phyloP scores from a whole-genome alignment of 2,797 vertebrate species.

The Dendrocincla tyrannina region DNA sequence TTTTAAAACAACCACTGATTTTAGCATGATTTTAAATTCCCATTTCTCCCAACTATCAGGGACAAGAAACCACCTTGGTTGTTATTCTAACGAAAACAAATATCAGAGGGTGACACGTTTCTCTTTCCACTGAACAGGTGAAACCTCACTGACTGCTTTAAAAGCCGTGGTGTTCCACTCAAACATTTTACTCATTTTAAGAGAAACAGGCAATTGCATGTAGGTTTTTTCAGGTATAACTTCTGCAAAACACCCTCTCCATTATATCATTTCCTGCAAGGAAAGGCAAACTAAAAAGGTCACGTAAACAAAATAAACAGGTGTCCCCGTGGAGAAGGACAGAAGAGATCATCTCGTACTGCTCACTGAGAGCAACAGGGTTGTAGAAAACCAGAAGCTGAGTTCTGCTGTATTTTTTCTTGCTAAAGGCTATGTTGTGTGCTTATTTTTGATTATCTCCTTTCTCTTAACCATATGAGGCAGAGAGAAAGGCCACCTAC shows the following conservation, averaged over 20 bases:
- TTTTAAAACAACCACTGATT: background rate
- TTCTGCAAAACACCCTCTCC: background rate
- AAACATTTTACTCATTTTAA: background rate
- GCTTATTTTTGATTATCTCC: background rate
- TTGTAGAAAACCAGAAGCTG: background rate
- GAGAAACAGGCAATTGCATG: background rate
- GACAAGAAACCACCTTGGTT: background rate
- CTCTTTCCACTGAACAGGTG: background rate
- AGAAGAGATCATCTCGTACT: background rate
- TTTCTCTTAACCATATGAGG: background rate
- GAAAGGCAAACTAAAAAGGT: background rate
- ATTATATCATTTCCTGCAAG: no score
- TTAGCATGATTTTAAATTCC: background rate
- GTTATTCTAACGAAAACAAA: background rate
- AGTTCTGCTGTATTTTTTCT: background rate
- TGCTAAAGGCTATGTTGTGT: background rate
- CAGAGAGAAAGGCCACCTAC: background rate
- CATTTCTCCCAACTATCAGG: background rate
- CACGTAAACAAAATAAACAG: background rate
- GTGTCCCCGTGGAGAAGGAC: background rate
- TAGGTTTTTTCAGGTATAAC: background rate
- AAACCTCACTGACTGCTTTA: background rate
- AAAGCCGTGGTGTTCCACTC: background rate
- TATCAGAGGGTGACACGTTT: background rate
- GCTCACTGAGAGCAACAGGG: fast-evolving